Evolutionary conservation across 2,888 invertebrate genomes (phyloP).

Genomic region (Timandra comae): DNA sequence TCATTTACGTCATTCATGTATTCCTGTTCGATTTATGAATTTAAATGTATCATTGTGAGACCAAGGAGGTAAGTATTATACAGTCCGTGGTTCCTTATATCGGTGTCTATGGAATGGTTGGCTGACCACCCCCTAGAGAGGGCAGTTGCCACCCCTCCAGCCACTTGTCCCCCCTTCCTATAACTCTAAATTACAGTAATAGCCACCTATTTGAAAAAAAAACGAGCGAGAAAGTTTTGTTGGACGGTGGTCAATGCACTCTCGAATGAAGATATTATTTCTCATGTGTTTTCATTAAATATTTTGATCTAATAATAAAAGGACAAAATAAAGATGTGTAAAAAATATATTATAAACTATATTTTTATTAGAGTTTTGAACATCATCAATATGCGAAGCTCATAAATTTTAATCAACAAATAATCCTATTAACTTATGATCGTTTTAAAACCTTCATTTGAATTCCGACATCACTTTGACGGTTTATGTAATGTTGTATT

Average conservation of each 20-base stretch:
- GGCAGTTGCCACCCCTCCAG: constrained; percentile 33
- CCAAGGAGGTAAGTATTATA: constrained; percentile 3
- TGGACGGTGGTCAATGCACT: constrained; percentile 15
- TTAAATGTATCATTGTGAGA: constrained; percentile 30
- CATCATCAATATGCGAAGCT: constrained; percentile 7
- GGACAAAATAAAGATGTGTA: too few species aligned
- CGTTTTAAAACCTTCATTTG: constrained; percentile 18
- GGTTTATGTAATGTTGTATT: constrained; percentile 2
- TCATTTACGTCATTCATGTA: constrained; percentile 28
- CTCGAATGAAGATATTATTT: neutral
- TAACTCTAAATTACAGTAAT: constrained; percentile 35
- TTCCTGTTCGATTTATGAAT: constrained; percentile 50
- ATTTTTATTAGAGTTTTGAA: too few species aligned
- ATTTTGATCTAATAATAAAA: too few species aligned
- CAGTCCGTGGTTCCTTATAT: too few species aligned
- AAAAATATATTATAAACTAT: too few species aligned
- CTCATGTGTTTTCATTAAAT: too few species aligned
- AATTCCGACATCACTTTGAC: constrained; percentile 21
- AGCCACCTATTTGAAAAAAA: constrained; percentile 21
- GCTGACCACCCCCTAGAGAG: constrained; percentile 34
- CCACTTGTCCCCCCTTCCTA: constrained; percentile 23
- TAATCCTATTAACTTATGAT: constrained; percentile 17
- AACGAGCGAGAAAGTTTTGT: constrained; percentile 10
- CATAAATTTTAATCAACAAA: constrained; percentile 19
- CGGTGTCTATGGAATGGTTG: constrained; percentile 40